These are phyloP conservation scores for Trichopria drosophilae DNA, from an alignment of 2,888 invertebrate genomes.

Conservation along the genomic window DNA sequence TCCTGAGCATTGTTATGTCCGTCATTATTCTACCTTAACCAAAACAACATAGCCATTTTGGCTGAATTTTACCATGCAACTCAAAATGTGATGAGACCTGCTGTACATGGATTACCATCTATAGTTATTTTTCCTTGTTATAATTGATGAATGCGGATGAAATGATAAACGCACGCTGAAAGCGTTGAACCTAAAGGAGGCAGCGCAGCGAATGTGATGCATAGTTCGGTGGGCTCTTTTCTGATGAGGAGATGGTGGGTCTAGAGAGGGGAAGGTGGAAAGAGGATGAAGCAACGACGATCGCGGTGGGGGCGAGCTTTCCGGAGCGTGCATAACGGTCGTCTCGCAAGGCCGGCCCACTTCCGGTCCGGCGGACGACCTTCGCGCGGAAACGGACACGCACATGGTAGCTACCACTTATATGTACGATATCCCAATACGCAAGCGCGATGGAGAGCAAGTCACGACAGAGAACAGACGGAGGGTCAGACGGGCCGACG, in stretches of 20 bases:
- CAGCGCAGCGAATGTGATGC: no score
- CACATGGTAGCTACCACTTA: constrained; percentile 39
- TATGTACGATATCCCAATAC: constrained; percentile 34
- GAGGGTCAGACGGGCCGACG: constrained; percentile 8
- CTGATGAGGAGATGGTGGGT: not conserved
- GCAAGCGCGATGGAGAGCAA: constrained; percentile 18
- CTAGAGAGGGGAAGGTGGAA: not conserved
- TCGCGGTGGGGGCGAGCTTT: constrained; percentile 35
- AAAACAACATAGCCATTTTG: no score
- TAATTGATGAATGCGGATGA: no score
- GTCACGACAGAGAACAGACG: constrained; percentile 3
- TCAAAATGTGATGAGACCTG: no score
- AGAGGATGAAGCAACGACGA: not conserved
- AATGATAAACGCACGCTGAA: no score
- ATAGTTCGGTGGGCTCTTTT: not conserved
- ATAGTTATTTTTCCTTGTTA: no score
- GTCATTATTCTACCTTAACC: no score
- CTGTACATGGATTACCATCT: no score
- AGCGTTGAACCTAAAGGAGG: no score
- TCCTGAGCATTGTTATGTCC: no score
- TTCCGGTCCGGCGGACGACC: constrained; percentile 55
- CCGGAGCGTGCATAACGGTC: constrained; percentile 49
- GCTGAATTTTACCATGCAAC: no score
- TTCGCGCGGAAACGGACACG: constrained; percentile 53
- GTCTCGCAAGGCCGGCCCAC: constrained; percentile 55